Conservation (phyloP, 2,797 vertebrate species). For the Acropternis orthonyx region DNA sequence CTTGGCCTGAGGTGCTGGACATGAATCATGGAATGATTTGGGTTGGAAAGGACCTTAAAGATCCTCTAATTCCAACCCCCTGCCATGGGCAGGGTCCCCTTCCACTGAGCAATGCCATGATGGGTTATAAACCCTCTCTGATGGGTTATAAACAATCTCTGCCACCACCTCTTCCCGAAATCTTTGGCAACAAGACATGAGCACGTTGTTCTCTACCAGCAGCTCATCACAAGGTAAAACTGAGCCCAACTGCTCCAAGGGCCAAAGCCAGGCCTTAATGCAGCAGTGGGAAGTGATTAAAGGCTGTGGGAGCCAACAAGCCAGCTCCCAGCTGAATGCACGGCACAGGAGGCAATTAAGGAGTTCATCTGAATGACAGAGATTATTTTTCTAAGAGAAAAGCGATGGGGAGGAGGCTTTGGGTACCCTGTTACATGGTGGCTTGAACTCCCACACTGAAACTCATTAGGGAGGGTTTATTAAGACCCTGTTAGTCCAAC, state of each 20-base stretch:
- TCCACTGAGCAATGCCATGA: neutral
- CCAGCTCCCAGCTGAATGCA: constrained; percentile 11
- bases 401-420: neutral
- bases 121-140: neutral
- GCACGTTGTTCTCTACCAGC: neutral
- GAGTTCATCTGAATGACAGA: neutral
- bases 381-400: constrained; percentile 13
- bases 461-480: constrained; percentile 48
- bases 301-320: neutral
- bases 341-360: neutral
- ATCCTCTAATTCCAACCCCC: neutral
- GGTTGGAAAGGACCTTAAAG: neutral
- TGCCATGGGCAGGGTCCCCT: neutral
- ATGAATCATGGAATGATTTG: neutral
- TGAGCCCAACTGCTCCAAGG: neutral
- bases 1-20: neutral
- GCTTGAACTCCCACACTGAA: neutral
- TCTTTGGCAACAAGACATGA: rapidly evolving
- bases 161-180: neutral
- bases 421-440: neutral
- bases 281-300: neutral
- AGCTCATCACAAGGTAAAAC: neutral
- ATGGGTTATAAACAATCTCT: no score
- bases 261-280: neutral
- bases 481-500: neutral